Evolutionary conservation across 2,888 invertebrate genomes (phyloP).

Genomic region (Acanthosepion esculentum): DNA sequence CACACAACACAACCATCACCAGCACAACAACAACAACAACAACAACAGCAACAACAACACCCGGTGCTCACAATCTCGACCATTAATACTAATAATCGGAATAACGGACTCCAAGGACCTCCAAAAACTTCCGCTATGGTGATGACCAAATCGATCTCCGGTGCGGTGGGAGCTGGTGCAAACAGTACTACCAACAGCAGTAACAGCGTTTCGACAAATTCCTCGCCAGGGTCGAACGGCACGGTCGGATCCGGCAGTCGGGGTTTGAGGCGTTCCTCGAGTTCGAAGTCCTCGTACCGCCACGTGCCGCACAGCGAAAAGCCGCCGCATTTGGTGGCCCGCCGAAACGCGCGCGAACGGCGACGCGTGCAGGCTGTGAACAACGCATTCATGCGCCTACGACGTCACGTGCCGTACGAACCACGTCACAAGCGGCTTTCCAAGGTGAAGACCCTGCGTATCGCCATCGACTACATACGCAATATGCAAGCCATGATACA

Average conservation of each 20-base stretch:
- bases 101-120: background rate
- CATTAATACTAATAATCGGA: background rate
- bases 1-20: background rate
- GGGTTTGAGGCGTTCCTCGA: constrained; percentile 13
- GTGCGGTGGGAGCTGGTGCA: background rate
- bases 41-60: background rate
- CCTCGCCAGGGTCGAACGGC: background rate
- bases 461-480: constrained; percentile 80
- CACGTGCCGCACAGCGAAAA: constrained; percentile 77
- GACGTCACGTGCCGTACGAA: constrained; percentile 79
- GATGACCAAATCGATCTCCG: background rate
- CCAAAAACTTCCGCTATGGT: background rate
- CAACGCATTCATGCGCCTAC: constrained; percentile 79
- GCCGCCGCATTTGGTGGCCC: constrained; percentile 79
- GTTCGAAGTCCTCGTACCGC: constrained; percentile 62
- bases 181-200: background rate
- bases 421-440: constrained; percentile 77
- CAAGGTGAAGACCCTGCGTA: constrained; percentile 80
- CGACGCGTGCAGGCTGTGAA: constrained; percentile 81
- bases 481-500: constrained; percentile 77
- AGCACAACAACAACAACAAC: background rate
- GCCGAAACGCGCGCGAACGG: constrained; percentile 80
- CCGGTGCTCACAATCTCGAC: background rate
- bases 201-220: background rate
- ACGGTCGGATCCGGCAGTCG: background rate